Evolutionary conservation across 2,797 vertebrate species (phyloP), one percentile per base, ranked within the genome.

Genomic region (Cryptoprocta ferox): DNA sequence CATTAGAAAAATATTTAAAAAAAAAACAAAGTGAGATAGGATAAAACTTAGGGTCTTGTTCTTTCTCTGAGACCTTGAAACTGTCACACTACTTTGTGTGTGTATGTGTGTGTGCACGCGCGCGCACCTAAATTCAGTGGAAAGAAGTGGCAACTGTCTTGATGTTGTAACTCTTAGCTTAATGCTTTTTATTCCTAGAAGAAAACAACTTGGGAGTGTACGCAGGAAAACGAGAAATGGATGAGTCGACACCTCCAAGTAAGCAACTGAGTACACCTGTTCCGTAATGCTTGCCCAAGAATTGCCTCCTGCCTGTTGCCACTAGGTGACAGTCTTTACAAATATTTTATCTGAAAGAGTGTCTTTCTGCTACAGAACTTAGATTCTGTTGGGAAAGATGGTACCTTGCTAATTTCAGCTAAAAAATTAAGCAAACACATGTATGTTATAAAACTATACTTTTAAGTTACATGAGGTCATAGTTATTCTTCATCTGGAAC

Each of bases 311-410:
- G 84, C 48, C 80, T 73, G 0, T 83, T 66, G 93, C 97, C 98
- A 97, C 96, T 97, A 98, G 97, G 92, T 97, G 97, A 6, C 97
- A 97, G 93, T 92, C 92, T 97, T 96, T 79, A 70, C 92, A 93
- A 93, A 97, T 94, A 95, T 83, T 98, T 97, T 82, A 61, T 86
- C 13, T 14, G 37, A 91, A 68, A 42, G 11, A n/a, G 2, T 8
- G 0, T 65, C 30, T 84, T 85, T 84, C 48, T 79, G n/a, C 70
- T 70, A 37, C 1, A 93, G 76, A 97, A 81, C 61, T 82, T 78
- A 48, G 21, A 66, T 82, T 94, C 56, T 76, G 1, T 66, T 53
- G 24, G 53, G 32, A 90, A 37, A 70, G 14, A 66, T 37, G 56
- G 18, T 68, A 48, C 14, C 5, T 82, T 86, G 50, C 18, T 87